Evolutionary conservation across 2,797 vertebrate genomes (phyloP), one percentile per base, ranked within the genome.

Genomic region (Ispidina lecontei): DNA sequence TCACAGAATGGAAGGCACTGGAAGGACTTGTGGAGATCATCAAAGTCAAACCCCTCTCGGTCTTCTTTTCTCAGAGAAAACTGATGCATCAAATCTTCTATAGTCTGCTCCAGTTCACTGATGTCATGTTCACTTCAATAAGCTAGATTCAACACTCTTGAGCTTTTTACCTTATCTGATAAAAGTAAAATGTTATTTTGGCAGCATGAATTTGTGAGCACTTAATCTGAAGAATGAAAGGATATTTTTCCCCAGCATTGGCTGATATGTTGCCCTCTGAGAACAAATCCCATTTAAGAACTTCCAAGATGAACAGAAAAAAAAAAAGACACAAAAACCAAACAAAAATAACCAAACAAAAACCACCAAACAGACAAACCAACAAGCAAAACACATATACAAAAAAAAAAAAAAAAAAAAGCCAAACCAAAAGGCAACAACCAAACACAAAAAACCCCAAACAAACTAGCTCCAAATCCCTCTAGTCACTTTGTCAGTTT

Each of bases 401-500:
- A 5, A 6, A 23, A 43, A 65, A 76, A 44, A 31, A 0, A 31
- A 0, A 26, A 4, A 18, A 62, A n/a, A 21, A 16, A 41, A 8
- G 12, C 37, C 37, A 39, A 39, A 39, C 37, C 37, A 39, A 39
- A 39, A 6, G 6, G 37, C 37, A 39, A 39, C 37, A 15, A 6
- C 37, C 37, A 39, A 39, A 39, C 37, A 6, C 10, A 7, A 8
- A 17, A 21, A 17, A 16, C 6, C 37, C 31, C 2, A 4, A 7
- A 2, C 65, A 77, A 41, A 39, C 0, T 10, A 13, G 14, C 43
- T 73, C 25, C 58, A 69, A 82, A 82, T 67, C 12, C 73, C 17
- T 70, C 26, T 58, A 63, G 60, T 44, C 49, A 56, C 16, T 81
- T 51, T 54, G 67, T 69, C 81, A 91, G 84, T 62, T 87, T 78